Evolutionary conservation across 2,888 invertebrate species (phyloP).

Genomic region (Stegophylla sp.): DNA sequence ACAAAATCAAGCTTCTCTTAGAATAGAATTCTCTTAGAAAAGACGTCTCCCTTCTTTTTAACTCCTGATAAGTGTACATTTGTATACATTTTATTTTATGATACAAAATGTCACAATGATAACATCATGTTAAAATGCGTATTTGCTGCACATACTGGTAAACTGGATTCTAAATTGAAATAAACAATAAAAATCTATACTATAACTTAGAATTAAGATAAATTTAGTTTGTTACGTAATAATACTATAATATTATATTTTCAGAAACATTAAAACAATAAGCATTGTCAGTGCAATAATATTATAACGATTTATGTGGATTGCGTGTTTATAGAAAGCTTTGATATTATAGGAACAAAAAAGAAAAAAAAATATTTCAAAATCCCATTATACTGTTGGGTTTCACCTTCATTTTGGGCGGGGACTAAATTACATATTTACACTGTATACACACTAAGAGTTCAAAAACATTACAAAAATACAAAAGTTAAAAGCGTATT

Average conservation of each 20-base stretch:
- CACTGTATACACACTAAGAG: slow-evolving; percentile 11
- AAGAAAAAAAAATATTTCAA: slow-evolving; percentile 28
- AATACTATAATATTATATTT: background rate
- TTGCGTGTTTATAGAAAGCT: slow-evolving; percentile 33
- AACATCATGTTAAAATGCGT: background rate
- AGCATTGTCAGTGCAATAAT: slow-evolving; percentile 29
- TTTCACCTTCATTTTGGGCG: slow-evolving; percentile 43
- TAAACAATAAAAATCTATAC: background rate
- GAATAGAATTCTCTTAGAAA: no score
- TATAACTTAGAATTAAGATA: background rate
- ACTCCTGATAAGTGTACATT: no score
- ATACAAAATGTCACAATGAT: no score
- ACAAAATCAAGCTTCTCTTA: no score
- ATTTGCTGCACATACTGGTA: slow-evolving; percentile 9
- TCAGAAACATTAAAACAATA: slow-evolving; percentile 12
- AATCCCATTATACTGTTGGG: slow-evolving; percentile 27
- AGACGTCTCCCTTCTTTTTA: no score
- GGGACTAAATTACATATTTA: slow-evolving; percentile 35
- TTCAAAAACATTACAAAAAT: slow-evolving; percentile 22
- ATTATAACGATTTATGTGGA: slow-evolving; percentile 11
- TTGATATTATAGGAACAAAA: slow-evolving; percentile 9
- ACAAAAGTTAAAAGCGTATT: slow-evolving; percentile 25
- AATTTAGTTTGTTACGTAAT: slow-evolving; percentile 8
- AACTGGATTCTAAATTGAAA: slow-evolving; percentile 34
- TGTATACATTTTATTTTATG: no score